Percentiles rank a stretch among this genome's conserved stretches.
These are phyloP conservation scores for Drosophila nigrodunni DNA, from an alignment of 1,140 invertebrate genomes.

Conservation along the genomic window DNA sequence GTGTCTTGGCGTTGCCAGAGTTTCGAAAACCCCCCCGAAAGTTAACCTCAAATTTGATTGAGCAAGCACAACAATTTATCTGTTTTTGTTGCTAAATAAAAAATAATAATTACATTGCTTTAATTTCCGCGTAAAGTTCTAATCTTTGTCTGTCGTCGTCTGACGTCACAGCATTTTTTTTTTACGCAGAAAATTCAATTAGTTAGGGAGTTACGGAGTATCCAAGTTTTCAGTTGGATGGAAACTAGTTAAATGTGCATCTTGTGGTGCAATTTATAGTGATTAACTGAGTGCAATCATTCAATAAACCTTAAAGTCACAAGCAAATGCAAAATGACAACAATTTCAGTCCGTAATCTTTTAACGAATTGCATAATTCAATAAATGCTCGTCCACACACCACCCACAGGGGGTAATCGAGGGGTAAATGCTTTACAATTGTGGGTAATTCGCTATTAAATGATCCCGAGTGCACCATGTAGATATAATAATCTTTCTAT, in stretches of 20 bases:
- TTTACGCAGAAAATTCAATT: not conserved
- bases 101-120: not conserved
- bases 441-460: slow-evolving; percentile 66
- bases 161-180: slow-evolving; percentile 7
- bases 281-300: slow-evolving; percentile 66
- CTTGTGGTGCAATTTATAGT: slow-evolving; percentile 24
- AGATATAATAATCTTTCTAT: slow-evolving; percentile 45
- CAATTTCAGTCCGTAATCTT: slow-evolving; percentile 64
- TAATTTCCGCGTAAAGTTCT: not conserved
- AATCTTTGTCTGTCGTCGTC: not conserved
- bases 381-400: slow-evolving; percentile 56
- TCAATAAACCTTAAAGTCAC: slow-evolving; percentile 62
- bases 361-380: slow-evolving; percentile 80
- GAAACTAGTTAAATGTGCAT: slow-evolving; percentile 9
- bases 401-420: slow-evolving; percentile 1
- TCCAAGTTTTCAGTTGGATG: not conserved
- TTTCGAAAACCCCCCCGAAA: no score
- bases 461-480: slow-evolving; percentile 34
- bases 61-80: not conserved
- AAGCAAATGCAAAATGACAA: slow-evolving; percentile 47
- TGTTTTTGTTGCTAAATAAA: not conserved
- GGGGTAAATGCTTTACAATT: slow-evolving; percentile 46
- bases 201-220: not conserved
- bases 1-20: no score
- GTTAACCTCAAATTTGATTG: not conserved